Evolutionary conservation across 2,797 vertebrate genomes (phyloP).

Genomic region (Epinephelus coioides): DNA sequence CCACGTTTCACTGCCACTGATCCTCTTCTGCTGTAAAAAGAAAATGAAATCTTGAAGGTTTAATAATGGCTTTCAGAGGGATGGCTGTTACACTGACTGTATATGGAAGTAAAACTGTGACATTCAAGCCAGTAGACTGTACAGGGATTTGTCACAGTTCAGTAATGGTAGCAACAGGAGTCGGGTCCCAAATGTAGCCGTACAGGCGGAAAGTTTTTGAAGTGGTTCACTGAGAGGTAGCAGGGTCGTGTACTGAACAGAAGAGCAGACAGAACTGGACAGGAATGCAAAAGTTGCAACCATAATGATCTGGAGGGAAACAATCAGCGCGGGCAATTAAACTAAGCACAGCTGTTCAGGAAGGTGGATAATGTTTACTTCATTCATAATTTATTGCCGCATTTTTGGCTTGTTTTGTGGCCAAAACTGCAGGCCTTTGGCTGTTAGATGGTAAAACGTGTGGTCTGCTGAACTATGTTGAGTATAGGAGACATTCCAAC

Average conservation of each 20-base stretch:
- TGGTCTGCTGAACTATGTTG: slow-evolving; percentile 29
- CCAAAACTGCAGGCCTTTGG: slow-evolving; percentile 7
- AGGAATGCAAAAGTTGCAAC: slow-evolving; percentile 16
- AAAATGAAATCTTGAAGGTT: slow-evolving; percentile 7
- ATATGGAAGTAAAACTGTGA: slow-evolving; percentile 30
- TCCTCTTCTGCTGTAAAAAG: neutral
- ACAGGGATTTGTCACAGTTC: slow-evolving; percentile 40
- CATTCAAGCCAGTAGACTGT: slow-evolving; percentile 21
- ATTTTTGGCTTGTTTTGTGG: neutral
- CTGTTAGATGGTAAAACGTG: slow-evolving; percentile 6
- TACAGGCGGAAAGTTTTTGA: neutral
- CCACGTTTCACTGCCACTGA: neutral
- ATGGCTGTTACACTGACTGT: neutral
- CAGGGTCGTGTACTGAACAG: slow-evolving; percentile 12
- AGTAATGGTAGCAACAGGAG: neutral
- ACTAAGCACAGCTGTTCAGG: slow-evolving; percentile 34
- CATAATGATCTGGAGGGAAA: neutral
- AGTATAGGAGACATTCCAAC: neutral
- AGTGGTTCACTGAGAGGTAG: slow-evolving; percentile 15
- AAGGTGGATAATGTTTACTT: slow-evolving; percentile 35
- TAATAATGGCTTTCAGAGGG: slow-evolving; percentile 5
- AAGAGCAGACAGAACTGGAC: slow-evolving; percentile 14
- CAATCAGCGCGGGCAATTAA: slow-evolving; percentile 28
- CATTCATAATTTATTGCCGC: slow-evolving; percentile 17
- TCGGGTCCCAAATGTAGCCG: neutral